phyloP scores from a whole-genome alignment of 2,113 vertebrate species.

The Cebidichthys violaceus region DNA sequence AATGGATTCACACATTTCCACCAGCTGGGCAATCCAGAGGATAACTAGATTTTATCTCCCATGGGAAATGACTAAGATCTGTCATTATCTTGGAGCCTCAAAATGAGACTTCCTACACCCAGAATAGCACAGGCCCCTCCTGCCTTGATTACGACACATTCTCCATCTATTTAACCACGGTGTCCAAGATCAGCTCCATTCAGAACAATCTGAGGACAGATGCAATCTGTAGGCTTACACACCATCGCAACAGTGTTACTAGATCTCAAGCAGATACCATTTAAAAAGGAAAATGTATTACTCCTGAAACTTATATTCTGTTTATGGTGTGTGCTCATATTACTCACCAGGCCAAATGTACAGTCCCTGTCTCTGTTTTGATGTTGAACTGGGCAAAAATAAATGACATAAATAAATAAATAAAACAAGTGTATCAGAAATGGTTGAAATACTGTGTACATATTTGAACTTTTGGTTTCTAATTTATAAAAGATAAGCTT shows the following conservation, averaged over 20 bases:
- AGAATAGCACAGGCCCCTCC: slow-evolving; percentile 78
- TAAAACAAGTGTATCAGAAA: slow-evolving; percentile 89
- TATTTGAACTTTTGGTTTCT: slow-evolving; percentile 90
- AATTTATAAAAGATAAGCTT: slow-evolving; percentile 92
- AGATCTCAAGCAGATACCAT: slow-evolving; percentile 78
- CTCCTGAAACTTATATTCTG: slow-evolving; percentile 81
- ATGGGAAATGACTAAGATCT: slow-evolving; percentile 75
- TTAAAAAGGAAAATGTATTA: slow-evolving; percentile 82
- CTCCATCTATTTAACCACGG: slow-evolving; percentile 73
- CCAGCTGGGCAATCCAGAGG: slow-evolving; percentile 76
- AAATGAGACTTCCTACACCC: slow-evolving; percentile 77
- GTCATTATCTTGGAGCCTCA: slow-evolving; percentile 77
- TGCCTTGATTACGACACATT: slow-evolving; percentile 72
- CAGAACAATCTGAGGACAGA: slow-evolving; percentile 68
- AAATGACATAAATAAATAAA: slow-evolving; percentile 85
- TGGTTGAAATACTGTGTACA: slow-evolving; percentile 91
- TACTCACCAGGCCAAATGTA: slow-evolving; percentile 89
- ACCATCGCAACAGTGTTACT: slow-evolving; percentile 83
- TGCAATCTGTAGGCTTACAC: slow-evolving; percentile 70
- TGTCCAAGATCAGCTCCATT: slow-evolving; percentile 69
- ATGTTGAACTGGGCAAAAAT: slow-evolving; percentile 89
- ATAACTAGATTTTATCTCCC: slow-evolving; percentile 78
- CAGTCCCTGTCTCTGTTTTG: slow-evolving; percentile 90
- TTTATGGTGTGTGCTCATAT: slow-evolving; percentile 86
- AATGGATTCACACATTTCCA: slow-evolving; percentile 71